Evolutionary conservation across 2,113 vertebrate genomes (phyloP).

Genomic region (Drymodes brunneopygia): DNA sequence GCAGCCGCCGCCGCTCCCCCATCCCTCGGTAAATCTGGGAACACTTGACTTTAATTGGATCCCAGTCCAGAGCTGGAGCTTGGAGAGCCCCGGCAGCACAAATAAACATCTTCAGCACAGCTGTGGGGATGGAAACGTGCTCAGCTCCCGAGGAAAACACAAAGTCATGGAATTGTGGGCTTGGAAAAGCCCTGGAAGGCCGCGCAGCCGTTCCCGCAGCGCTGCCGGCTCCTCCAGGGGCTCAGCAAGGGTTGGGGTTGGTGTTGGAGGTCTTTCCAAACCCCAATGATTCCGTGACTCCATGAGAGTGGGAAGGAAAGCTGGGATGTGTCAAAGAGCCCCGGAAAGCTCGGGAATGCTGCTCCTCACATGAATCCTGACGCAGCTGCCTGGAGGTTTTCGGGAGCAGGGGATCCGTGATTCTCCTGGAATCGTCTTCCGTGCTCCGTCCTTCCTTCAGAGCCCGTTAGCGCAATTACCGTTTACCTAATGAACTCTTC

Average conservation of each 20-base stretch:
- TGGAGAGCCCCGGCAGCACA: not conserved
- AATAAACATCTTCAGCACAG: conserved; percentile 12
- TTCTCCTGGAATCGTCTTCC: conserved; percentile 53
- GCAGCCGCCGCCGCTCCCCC: not conserved
- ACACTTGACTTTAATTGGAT: conserved; percentile 4
- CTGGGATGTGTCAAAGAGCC: not conserved
- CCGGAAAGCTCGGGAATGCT: not conserved
- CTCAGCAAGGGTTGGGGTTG: fast-evolving
- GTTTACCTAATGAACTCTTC: conserved; percentile 69
- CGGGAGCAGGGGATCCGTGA: not conserved
- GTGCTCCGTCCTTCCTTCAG: conserved; percentile 46
- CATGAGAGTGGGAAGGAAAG: fast-evolving
- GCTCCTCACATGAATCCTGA: not conserved
- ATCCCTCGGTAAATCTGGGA: not conserved
- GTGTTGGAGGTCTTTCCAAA: not conserved
- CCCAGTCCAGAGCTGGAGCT: not conserved
- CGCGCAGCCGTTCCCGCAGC: not conserved
- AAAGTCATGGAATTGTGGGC: fast-evolving
- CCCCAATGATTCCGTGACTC: fast-evolving
- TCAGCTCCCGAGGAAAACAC: not conserved
- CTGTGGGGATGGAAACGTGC: not conserved
- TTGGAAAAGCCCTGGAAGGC: not conserved
- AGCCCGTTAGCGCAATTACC: conserved; percentile 54
- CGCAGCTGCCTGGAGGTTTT: conserved; percentile 10
- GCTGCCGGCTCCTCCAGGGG: not conserved